Base-by-base conservation (phyloP, 2,113 vertebrate genomes). In the Rhombomys opimus region DNA sequence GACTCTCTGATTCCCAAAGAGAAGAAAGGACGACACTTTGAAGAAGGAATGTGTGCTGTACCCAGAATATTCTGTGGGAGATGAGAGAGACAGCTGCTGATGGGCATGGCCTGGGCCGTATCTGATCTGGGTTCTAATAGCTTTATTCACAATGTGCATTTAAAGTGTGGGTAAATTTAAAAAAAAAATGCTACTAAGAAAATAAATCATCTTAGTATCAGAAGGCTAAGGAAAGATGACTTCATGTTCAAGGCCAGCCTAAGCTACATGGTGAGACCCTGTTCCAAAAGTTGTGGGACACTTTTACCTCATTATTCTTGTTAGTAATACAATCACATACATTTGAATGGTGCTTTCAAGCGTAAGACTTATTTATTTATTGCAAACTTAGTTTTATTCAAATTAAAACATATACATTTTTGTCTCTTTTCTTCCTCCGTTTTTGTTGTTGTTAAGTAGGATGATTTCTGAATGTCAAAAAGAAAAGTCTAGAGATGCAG, bases 401-500 rank as follows among this genome's bases (percentile, higher is more conserved):
- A 95, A 22, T 70, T 90, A 81, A 90, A 46, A 54, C 91, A 95
- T 22, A 59, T 72, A 38, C 41, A 82, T 50, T 92, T 90, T 25
- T 72, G 27, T 94, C 17, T n/a, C 41, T 85, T 67, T 73, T 92
- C 41, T 32, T 32, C 4, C 0, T n/a, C 18, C 7, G 30, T 32
- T 65, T 15, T 61, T 50, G 30, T 13, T 90, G 38, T 89, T 91
- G 85, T 97, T 97, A 82, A 82, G 0, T 95, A 99, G 99, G 98
- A 99, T 99, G 98, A 99, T 99, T 97, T 99, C 99, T 0, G 99
- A 99, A 91, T 98, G 99, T 63, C 99, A 99, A 93, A 99, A 99
- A 98, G 99, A 99, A 98, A 99, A 99, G 96, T 99, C 99, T 0
- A 98, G 99, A 97, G 99, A 99, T 97, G 99, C 99, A 0, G 99